Base-by-base conservation (phyloP, 2,888 invertebrate genomes). In the Meteorus cinctellus region DNA sequence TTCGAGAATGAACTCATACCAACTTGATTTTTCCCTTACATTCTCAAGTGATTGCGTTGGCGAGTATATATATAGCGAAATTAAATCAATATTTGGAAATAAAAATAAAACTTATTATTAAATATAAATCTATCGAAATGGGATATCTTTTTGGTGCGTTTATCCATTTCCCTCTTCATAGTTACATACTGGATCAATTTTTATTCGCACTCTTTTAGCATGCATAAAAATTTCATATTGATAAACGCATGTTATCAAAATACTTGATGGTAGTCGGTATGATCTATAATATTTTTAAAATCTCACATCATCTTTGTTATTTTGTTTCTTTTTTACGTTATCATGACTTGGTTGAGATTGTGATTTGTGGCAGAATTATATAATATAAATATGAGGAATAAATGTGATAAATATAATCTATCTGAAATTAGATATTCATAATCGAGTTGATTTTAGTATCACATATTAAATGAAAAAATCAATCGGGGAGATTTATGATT, bases 211-310 rank as follows among this genome's bases (percentile, higher is more conserved):
- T 55, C 55, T 8, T 24, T 19, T 1, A 55, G 31, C 62, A 62
- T 62, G 62, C 62, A 62, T 62, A 62, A 62, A 62, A 62, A 62
- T 62, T 55, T 55, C 10, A 55, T 55, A 19, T 55, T 55, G 55
- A 24, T 19, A 55, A 55, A n/a, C n/a, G 55, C n/a, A n/a, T 24
- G 6, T 55, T 55, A 55, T 55, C 55, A 24, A 55, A 55, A 55
- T 55, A n/a, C 3, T 48, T n/a, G 19, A 24, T 55, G 55, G 24
- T 55, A 19, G 24, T 19, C 24, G 24, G 6, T n/a, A 48, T 48
- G 0, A n/a, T 5, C 0, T 48, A n/a, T n/a, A n/a, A 4, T 16
- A 34, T n/a, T 16, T 14, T 48, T n/a, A 6, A 19, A 6, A 55
- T 24, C n/a, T 10, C 19, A 5, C 4, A 8, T 19, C 8, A 8